Evolutionary conservation across 2,888 invertebrate species (phyloP).

Genomic region (Cheilosia pagana): DNA sequence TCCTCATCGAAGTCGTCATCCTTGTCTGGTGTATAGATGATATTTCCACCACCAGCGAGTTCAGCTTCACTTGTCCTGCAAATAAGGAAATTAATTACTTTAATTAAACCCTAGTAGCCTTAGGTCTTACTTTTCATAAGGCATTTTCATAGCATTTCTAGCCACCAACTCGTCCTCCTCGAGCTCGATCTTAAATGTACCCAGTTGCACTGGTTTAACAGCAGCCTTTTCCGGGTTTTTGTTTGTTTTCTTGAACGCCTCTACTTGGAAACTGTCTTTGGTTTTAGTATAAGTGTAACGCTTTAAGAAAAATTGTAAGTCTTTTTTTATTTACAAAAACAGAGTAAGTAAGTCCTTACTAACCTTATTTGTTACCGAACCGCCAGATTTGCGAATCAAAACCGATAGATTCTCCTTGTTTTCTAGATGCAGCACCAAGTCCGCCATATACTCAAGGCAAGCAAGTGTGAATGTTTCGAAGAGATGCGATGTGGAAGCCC

Average conservation of each 20-base stretch:
- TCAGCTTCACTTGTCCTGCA: slow-evolving; percentile 84
- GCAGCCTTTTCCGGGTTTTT: slow-evolving; percentile 37
- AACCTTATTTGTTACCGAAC: slow-evolving; percentile 79
- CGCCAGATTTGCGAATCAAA: slow-evolving; percentile 80
- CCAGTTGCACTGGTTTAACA: slow-evolving; percentile 72
- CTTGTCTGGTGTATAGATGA: slow-evolving; percentile 90
- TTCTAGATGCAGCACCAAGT: slow-evolving; percentile 79
- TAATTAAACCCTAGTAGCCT: neutral
- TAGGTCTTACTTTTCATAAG: slow-evolving; percentile 81
- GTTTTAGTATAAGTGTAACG: slow-evolving; percentile 79
- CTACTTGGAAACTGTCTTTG: slow-evolving; percentile 79
- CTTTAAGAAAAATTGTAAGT: slow-evolving; percentile 48
- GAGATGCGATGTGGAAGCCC: slow-evolving; percentile 80
- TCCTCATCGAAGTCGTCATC: slow-evolving; percentile 93
- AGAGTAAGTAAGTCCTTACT: neutral
- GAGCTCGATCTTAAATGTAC: slow-evolving; percentile 83
- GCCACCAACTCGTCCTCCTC: slow-evolving; percentile 83
- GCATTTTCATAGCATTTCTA: slow-evolving; percentile 82
- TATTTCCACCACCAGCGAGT: slow-evolving; percentile 86
- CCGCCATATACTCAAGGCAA: slow-evolving; percentile 81
- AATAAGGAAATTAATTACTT: neutral
- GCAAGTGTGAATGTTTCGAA: slow-evolving; percentile 79
- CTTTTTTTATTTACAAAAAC: neutral
- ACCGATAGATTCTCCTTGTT: slow-evolving; percentile 78
- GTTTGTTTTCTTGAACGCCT: slow-evolving; percentile 58